Percentiles rank a stretch among this genome's conserved stretches.
Evolutionary conservation across 1,140 invertebrate species (phyloP).

Genomic region (Steinernema feltiae): DNA sequence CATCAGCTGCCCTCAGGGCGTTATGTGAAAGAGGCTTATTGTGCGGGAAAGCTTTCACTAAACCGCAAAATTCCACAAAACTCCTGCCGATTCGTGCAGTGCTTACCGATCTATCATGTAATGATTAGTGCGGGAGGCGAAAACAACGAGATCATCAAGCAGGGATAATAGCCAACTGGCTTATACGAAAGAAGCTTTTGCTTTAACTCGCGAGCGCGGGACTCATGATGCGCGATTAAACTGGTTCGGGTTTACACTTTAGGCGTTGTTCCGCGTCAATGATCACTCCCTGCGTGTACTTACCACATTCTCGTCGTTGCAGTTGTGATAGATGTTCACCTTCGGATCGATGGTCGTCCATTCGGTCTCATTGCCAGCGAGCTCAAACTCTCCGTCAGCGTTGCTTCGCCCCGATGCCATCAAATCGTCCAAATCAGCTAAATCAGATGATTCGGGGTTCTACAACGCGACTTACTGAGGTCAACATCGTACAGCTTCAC

Average conservation of each 20-base stretch:
- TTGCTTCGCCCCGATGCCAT: conserved; percentile 34
- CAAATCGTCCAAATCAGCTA: conserved; percentile 28
- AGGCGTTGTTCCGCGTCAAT: neutral
- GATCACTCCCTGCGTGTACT: conserved; percentile 18
- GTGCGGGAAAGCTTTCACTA: no score
- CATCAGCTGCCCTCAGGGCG: neutral
- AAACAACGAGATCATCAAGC: no score
- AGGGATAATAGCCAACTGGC: no score
- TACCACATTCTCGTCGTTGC: conserved; percentile 37
- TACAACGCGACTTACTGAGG: conserved; percentile 28
- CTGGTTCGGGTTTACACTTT: neutral
- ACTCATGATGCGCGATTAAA: no score
- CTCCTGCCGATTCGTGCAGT: no score
- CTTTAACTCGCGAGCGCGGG: neutral
- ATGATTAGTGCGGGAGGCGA: no score
- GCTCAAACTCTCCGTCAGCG: conserved; percentile 25
- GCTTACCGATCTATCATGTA: no score
- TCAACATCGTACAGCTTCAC: conserved; percentile 38
- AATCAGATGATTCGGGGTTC: neutral
- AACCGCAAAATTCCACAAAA: no score
- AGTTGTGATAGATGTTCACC: conserved; percentile 41
- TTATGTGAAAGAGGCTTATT: neutral
- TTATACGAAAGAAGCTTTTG: neutral
- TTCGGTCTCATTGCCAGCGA: conserved; percentile 36
- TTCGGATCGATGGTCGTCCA: conserved; percentile 38